A percentile compares a stretch with the other conserved stretches of the same genome.
Evolutionary conservation across 2,113 vertebrate species (phyloP).

Genomic region (Hypocryptadius cinnamomeus): DNA sequence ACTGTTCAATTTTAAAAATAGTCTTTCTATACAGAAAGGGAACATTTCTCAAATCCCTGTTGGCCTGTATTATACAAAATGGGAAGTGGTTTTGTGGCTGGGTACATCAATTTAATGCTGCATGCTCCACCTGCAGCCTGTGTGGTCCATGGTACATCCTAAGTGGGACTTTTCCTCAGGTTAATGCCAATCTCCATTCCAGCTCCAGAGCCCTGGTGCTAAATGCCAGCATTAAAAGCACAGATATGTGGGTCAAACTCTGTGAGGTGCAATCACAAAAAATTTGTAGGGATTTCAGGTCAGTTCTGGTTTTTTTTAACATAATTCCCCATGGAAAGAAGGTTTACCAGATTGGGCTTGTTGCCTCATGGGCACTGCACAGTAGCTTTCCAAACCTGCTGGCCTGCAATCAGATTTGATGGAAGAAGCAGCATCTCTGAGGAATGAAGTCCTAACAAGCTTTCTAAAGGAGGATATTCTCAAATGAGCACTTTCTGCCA

Average conservation of each 20-base stretch:
- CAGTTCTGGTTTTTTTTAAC: background rate
- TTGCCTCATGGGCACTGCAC: background rate
- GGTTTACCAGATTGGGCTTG: background rate
- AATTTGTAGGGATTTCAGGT: background rate
- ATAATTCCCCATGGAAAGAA: background rate
- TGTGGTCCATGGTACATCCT: background rate
- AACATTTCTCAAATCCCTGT: slow-evolving; percentile 44
- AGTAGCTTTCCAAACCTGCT: background rate
- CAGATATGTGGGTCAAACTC: background rate
- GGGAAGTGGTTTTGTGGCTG: slow-evolving; percentile 19
- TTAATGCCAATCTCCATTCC: background rate
- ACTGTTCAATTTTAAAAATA: slow-evolving; percentile 60
- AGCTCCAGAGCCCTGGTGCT: background rate
- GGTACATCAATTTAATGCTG: background rate
- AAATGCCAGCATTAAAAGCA: background rate
- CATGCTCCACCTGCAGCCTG: background rate
- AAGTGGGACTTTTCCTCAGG: background rate
- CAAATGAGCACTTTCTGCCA: background rate
- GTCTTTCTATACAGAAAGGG: slow-evolving; percentile 21
- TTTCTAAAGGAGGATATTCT: background rate
- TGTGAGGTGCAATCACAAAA: background rate
- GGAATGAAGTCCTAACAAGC: background rate
- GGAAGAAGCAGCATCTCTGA: background rate
- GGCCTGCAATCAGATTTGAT: background rate
- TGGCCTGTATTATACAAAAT: slow-evolving; percentile 13